These are phyloP conservation scores for Automeris io DNA, from an alignment of 2,888 invertebrate genomes.

Conservation along the genomic window DNA sequence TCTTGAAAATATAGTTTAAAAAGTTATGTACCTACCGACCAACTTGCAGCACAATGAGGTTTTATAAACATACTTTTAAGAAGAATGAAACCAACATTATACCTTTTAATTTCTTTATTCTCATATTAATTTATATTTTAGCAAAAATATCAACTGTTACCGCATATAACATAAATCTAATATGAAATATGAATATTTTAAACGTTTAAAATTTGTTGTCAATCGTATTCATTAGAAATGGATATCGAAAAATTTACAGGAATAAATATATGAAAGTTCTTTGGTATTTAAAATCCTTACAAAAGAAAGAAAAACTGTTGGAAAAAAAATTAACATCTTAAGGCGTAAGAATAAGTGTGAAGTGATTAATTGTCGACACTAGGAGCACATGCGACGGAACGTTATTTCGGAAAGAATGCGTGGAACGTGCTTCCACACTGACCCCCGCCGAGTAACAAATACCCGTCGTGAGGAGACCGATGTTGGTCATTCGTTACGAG, in stretches of 20 bases:
- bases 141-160: too few relatives aligned
- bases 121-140: background rate
- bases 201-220: too few relatives aligned
- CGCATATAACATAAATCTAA: too few relatives aligned
- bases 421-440: slow-evolving; percentile 66
- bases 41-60: slow-evolving; percentile 3
- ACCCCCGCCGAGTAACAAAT: slow-evolving; percentile 65
- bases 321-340: slow-evolving; percentile 7
- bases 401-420: slow-evolving; percentile 70
- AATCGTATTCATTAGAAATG: too few relatives aligned
- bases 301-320: background rate
- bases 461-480: slow-evolving; percentile 46
- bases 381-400: slow-evolving; percentile 57
- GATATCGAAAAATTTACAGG: too few relatives aligned
- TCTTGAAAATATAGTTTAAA: slow-evolving; percentile 23
- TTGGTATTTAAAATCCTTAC: too few relatives aligned
- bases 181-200: too few relatives aligned
- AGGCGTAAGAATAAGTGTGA: slow-evolving; percentile 42
- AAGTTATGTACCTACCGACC: slow-evolving; percentile 5
- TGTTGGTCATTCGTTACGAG: slow-evolving; percentile 58
- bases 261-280: too few relatives aligned
- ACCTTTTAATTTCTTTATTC: background rate
- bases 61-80: background rate
- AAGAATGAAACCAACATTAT: background rate
- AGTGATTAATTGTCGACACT: slow-evolving; percentile 60